Evolutionary conservation across 2,888 invertebrate species (phyloP).

Genomic region (Erebia ligea): DNA sequence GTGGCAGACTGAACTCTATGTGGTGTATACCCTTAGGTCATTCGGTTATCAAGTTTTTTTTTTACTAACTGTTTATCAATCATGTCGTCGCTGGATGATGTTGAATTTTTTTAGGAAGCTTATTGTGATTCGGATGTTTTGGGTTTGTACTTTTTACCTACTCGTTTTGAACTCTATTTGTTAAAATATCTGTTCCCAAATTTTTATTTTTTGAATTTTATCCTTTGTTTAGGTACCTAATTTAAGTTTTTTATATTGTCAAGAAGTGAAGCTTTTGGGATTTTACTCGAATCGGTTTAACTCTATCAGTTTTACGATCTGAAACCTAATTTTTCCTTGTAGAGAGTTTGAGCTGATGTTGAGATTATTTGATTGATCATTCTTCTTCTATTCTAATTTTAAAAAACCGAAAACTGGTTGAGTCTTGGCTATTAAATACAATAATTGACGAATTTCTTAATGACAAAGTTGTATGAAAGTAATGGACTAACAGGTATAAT

Average conservation of each 20-base stretch:
- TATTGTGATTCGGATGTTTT: neutral
- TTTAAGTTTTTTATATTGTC: neutral
- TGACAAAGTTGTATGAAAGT: too few species aligned
- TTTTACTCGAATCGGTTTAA: neutral
- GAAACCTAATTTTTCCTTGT: neutral
- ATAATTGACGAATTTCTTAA: too few species aligned
- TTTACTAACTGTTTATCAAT: constrained; percentile 13
- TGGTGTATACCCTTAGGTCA: constrained; percentile 37
- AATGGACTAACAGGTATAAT: too few species aligned
- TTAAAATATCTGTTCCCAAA: neutral
- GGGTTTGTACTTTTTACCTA: neutral
- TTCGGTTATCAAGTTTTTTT: constrained; percentile 20
- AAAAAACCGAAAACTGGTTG: too few species aligned
- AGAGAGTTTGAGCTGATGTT: neutral
- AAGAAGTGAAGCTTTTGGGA: constrained; percentile 8
- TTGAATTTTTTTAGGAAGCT: constrained; percentile 14
- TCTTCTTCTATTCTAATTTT: too few species aligned
- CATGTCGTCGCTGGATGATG: constrained; percentile 2
- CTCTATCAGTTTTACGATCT: neutral
- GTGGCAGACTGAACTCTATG: constrained; percentile 35
- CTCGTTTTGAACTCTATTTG: neutral
- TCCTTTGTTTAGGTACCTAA: too few species aligned
- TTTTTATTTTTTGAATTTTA: too few species aligned
- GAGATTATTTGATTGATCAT: neutral
- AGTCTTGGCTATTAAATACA: too few species aligned